Conservation (phyloP, 2,888 invertebrate species). For the Lepidocyrtinus sp. region DNA sequence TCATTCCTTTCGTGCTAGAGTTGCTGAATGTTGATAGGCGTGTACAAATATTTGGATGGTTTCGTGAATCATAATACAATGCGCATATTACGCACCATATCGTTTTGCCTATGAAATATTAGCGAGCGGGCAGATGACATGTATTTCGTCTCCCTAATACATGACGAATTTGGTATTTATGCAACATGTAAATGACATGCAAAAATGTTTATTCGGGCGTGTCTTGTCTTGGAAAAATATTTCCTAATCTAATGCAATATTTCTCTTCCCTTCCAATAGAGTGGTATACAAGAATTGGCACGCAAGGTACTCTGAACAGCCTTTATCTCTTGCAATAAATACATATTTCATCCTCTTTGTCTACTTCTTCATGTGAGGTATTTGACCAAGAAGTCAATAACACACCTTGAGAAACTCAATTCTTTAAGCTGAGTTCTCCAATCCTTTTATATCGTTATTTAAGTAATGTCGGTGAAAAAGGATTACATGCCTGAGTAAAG, state of each 20-base stretch:
- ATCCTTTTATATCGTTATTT: too few species aligned
- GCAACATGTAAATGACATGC: too few species aligned
- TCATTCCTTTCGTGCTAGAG: neutral
- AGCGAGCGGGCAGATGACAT: neutral
- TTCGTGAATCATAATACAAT: neutral
- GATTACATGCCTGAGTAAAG: too few species aligned
- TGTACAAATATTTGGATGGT: neutral
- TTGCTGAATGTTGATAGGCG: neutral
- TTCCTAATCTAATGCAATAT: constrained; percentile 16
- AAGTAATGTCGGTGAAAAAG: too few species aligned
- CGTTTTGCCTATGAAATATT: neutral
- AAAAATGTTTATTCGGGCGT: neutral
- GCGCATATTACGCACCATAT: neutral
- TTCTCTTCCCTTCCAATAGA: constrained; percentile 15
- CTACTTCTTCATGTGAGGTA: neutral
- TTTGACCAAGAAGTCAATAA: constrained; percentile 10
- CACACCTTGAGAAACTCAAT: neutral
- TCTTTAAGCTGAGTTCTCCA: too few species aligned
- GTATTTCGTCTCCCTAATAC: neutral
- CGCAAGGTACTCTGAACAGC: neutral
- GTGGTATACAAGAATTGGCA: neutral
- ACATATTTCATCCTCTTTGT: too few species aligned
- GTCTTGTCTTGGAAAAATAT: neutral
- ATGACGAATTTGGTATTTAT: constrained; percentile 9
- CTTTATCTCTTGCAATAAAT: constrained; percentile 12